phyloP scores from a whole-genome alignment of 2,888 invertebrate genomes.

The Adineta ricciae region DNA sequence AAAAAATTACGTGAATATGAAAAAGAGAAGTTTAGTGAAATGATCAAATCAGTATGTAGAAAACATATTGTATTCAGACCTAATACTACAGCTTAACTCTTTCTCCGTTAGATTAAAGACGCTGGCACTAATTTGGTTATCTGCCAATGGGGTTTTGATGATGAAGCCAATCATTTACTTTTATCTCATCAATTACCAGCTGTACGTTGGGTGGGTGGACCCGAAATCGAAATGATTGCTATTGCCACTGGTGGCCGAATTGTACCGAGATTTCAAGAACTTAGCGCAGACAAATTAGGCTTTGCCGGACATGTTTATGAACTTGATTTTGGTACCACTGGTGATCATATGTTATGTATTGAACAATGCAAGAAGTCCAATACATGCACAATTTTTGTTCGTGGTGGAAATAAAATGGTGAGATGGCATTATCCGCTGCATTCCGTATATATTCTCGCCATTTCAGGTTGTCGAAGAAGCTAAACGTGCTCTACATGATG shows the following conservation, averaged over 20 bases:
- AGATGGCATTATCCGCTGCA: too few species aligned
- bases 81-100: too few species aligned
- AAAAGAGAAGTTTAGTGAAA: conserved; percentile 81
- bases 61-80: too few species aligned
- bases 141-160: conserved; percentile 99
- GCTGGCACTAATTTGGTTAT: conserved; percentile 92
- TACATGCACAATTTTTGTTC: conserved; percentile 88
- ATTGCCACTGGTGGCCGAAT: conserved; percentile 97
- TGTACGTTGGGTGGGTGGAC: conserved; percentile 95
- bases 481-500: conserved; percentile 65
- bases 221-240: conserved; percentile 96
- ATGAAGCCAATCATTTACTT: conserved; percentile 93
- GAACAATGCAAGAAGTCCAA: conserved; percentile 92
- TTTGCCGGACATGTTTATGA: conserved; percentile 83
- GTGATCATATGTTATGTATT: conserved; percentile 87
- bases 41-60: conserved; percentile 61
- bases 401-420: conserved; percentile 79
- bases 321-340: conserved; percentile 81
- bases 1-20: conserved; percentile 81
- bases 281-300: conserved; percentile 82
- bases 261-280: conserved; percentile 90
- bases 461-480: conserved; percentile 57
- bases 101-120: conserved; percentile 59
- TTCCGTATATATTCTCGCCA: too few species aligned
- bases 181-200: conserved; percentile 82